phyloP scores from a whole-genome alignment of 2,113 vertebrate species.

The Stomatorhinus ivindoensis region DNA sequence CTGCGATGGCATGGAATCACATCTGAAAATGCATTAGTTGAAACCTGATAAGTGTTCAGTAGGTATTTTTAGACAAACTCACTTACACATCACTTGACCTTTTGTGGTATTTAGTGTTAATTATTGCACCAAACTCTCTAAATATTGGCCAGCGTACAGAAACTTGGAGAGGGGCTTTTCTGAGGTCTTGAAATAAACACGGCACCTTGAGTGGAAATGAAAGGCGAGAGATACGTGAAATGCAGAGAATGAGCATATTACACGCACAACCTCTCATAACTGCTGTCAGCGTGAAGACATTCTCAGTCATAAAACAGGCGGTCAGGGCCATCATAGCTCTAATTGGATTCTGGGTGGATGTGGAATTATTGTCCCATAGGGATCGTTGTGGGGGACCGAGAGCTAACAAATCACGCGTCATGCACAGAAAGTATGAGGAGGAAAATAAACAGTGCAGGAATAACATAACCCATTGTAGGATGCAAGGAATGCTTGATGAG shows the following conservation, averaged over 20 bases:
- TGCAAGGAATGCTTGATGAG: neutral
- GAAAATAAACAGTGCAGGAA: constrained; percentile 9
- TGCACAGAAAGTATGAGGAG: too few species aligned
- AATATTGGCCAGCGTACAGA: neutral
- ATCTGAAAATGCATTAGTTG: neutral
- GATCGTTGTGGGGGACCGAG: neutral
- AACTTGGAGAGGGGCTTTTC: neutral
- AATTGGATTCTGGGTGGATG: constrained; percentile 24
- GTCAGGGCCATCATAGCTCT: constrained; percentile 11
- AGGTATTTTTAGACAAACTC: neutral
- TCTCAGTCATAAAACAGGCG: constrained; percentile 6
- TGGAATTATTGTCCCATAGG: constrained; percentile 14
- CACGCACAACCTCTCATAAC: neutral
- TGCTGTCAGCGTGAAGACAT: neutral
- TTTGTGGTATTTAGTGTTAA: neutral
- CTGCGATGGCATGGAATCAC: neutral
- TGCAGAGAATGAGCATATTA: neutral
- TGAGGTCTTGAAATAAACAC: neutral
- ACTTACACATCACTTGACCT: neutral
- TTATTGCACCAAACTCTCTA: neutral
- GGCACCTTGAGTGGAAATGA: neutral
- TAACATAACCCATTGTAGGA: neutral
- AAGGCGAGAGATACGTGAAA: neutral
- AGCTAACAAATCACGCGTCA: constrained; percentile 7
- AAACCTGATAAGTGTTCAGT: neutral